Evolutionary conservation across 2,888 invertebrate species (phyloP).

Genomic region (Cordylochernes scorpioides): DNA sequence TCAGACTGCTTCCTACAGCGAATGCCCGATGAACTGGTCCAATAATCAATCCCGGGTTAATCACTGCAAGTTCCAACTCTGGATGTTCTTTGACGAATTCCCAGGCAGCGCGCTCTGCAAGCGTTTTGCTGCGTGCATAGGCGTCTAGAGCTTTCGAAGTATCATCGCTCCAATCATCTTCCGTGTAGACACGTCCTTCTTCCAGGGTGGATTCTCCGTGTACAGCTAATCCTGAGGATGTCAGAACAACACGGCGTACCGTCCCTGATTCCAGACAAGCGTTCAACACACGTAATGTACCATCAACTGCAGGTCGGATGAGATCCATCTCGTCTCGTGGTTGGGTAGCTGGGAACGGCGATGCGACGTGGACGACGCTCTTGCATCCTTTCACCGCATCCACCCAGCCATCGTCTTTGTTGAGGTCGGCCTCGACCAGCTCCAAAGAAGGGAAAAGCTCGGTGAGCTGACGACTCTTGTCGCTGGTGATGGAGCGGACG

Average conservation of each 20-base stretch:
- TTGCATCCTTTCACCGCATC: slow-evolving; percentile 22
- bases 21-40: slow-evolving; percentile 23
- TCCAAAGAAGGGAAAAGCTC: slow-evolving; percentile 22
- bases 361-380: slow-evolving; percentile 25
- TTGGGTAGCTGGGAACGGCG: slow-evolving; percentile 20
- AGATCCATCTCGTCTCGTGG: slow-evolving; percentile 21
- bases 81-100: slow-evolving; percentile 23
- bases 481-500: slow-evolving; percentile 22
- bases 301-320: slow-evolving; percentile 25
- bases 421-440: slow-evolving; percentile 26
- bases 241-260: slow-evolving; percentile 27
- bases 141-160: slow-evolving; percentile 16
- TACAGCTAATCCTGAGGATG: slow-evolving; percentile 26
- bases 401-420: slow-evolving; percentile 22
- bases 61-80: slow-evolving; percentile 23
- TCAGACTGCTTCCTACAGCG: slow-evolving; percentile 10
- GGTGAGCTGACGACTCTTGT: slow-evolving; percentile 19
- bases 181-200: slow-evolving; percentile 17
- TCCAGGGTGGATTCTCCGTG: slow-evolving; percentile 18
- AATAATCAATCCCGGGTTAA: slow-evolving; percentile 26
- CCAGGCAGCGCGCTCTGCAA: slow-evolving; percentile 28
- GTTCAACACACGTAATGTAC: slow-evolving; percentile 24
- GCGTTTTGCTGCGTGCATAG: slow-evolving; percentile 24
- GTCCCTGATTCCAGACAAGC: slow-evolving; percentile 23
- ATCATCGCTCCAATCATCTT: slow-evolving; percentile 21